phyloP scores from a whole-genome alignment of 35 echinoderm and acorn worm species.

The Lytechinus pictus region DNA sequence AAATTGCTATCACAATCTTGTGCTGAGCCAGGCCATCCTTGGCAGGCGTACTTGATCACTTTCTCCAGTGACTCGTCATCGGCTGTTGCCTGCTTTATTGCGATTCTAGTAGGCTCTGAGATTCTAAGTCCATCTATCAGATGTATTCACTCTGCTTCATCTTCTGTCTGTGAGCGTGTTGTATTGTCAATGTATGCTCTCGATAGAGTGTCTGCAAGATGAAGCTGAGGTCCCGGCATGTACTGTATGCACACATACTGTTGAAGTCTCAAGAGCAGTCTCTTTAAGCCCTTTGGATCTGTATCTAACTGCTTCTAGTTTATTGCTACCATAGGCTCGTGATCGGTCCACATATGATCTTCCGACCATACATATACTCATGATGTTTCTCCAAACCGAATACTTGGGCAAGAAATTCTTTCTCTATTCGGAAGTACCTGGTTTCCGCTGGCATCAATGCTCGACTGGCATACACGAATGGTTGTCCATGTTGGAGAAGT shows the following conservation, averaged over 20 bases:
- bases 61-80: constrained; percentile 39
- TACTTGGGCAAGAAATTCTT: constrained; percentile 63
- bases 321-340: constrained; percentile 69
- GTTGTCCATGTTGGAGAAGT: constrained; percentile 66
- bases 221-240: constrained; percentile 35
- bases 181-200: constrained; percentile 26
- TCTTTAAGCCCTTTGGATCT: constrained; percentile 55
- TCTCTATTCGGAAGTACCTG: constrained; percentile 73
- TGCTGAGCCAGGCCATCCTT: constrained; percentile 38
- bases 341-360: constrained; percentile 71
- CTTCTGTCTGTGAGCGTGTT: constrained; percentile 39
- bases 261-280: neutral
- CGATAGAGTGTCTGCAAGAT: constrained; percentile 52
- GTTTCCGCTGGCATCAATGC: constrained; percentile 60
- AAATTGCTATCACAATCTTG: too few relatives aligned
- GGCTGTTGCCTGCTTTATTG: constrained; percentile 45
- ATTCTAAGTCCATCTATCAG: constrained; percentile 35
- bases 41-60: constrained; percentile 39
- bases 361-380: constrained; percentile 66
- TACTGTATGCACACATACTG: constrained; percentile 48
- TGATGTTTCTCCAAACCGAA: constrained; percentile 72
- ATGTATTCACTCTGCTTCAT: constrained; percentile 56
- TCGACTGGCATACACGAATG: constrained; percentile 62
- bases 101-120: neutral
- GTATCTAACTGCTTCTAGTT: constrained; percentile 43